Evolutionary conservation across 2,888 invertebrate species (phyloP), one percentile per base, ranked within the genome.

Genomic region (Erynnis tages): DNA sequence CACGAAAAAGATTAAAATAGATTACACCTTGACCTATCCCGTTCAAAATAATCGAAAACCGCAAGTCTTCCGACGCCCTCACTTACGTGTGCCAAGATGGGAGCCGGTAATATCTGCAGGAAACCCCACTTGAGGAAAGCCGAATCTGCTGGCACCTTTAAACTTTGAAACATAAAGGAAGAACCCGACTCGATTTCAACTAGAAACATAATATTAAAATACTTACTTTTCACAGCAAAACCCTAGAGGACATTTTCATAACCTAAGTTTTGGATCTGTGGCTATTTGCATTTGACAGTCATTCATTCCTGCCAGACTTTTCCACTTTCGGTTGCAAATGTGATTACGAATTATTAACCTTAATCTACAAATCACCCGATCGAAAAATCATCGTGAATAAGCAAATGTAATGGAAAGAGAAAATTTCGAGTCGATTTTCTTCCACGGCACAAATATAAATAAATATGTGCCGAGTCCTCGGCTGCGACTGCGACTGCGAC

Each of bases 211-310:
- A 29, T 29, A 4, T 29, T 11, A 29, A 40, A 23, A 41, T 14
- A 81, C 80, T 82, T 64, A 82, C 82, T 71, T 74, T 73, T 78
- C 66, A 71, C 72, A 68, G 69, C 67, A 67, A 73, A 71, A 72
- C 66, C 56, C 67, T 64, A 76, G 72, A 71, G 73, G 70, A 67
- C 73, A 74, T 66, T 77, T 77, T 80, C 79, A n/a, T 86, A 86
- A 84, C 84, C 84, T 84, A 73, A 62, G 62, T 57, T n/a, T n/a
- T n/a, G n/a, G n/a, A n/a, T n/a, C n/a, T n/a, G n/a, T n/a, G n/a
- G n/a, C n/a, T 66, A 64, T 67, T 67, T 69, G 65, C 66, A 60
- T 71, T 71, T 57, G 58, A 70, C 62, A 59, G 44, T 54, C 56
- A 60, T 64, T 54, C 56, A 60, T 64, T 49, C 55, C 53, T 37